These are phyloP conservation scores for Sycobia sp. DNA, from an alignment of 1,140 invertebrate genomes.

Conservation along the genomic window DNA sequence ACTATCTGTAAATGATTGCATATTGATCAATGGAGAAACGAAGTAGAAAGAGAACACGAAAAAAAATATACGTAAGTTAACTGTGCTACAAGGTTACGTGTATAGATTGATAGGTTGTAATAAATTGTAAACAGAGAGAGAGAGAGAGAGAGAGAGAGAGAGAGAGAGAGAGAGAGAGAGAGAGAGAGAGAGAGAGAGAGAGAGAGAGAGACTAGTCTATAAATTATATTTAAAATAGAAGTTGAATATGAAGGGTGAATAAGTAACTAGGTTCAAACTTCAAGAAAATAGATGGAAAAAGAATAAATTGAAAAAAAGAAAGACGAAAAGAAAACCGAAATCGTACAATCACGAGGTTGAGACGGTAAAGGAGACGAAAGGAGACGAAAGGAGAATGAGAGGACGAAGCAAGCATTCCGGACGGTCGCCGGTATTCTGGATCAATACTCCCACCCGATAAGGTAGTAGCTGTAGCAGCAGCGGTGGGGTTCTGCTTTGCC, in stretches of 20 bases:
- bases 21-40: no score
- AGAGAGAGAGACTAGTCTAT: not conserved
- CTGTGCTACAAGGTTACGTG: no score
- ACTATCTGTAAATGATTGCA: no score
- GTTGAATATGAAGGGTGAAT: not conserved
- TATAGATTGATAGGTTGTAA: no score
- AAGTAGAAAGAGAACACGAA: no score
- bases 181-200: not conserved
- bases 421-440: constrained; percentile 55
- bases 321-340: not conserved
- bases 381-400: not conserved
- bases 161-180: not conserved
- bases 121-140: no score
- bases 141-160: not conserved
- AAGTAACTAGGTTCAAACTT: not conserved
- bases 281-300: not conserved
- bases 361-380: not conserved
- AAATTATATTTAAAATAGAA: not conserved
- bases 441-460: constrained; percentile 56
- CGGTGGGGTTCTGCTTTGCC: constrained; percentile 35
- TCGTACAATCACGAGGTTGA: no score
- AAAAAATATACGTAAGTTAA: no score
- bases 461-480: not conserved
- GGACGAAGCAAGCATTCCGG: constrained; percentile 45
- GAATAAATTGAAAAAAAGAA: not conserved